Conservation (phyloP, 2,797 vertebrate species). For the Sphenopsis melanotis region DNA sequence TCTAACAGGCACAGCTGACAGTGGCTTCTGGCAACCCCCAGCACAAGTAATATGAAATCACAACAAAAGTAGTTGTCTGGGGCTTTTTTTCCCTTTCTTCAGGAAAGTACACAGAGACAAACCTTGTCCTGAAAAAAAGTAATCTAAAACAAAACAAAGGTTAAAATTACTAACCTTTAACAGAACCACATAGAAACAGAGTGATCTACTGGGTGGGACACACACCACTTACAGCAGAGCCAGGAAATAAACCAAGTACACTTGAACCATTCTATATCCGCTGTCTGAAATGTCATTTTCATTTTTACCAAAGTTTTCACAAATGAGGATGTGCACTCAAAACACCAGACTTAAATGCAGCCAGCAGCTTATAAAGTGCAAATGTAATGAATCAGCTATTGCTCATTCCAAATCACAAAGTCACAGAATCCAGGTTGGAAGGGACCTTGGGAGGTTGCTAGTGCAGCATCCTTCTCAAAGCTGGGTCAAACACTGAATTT, state of each 20-base stretch:
- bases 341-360: neutral
- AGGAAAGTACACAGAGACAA: neutral
- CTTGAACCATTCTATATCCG: neutral
- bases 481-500: neutral
- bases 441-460: neutral
- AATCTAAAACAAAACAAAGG: neutral
- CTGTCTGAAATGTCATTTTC: neutral
- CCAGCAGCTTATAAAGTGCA: neutral
- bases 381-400: neutral
- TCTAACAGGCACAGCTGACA: neutral
- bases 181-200: neutral
- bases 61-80: neutral
- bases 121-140: neutral
- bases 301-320: neutral
- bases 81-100: neutral
- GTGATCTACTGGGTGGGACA: neutral
- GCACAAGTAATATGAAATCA: neutral
- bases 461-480: neutral
- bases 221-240: neutral
- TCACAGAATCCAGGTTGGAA: neutral
- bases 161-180: neutral
- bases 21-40: neutral
- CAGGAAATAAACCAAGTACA: neutral
- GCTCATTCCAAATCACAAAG: neutral
- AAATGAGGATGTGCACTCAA: neutral